Conservation (phyloP, 2,888 invertebrate species). For the Apodemia hepburni region DNA sequence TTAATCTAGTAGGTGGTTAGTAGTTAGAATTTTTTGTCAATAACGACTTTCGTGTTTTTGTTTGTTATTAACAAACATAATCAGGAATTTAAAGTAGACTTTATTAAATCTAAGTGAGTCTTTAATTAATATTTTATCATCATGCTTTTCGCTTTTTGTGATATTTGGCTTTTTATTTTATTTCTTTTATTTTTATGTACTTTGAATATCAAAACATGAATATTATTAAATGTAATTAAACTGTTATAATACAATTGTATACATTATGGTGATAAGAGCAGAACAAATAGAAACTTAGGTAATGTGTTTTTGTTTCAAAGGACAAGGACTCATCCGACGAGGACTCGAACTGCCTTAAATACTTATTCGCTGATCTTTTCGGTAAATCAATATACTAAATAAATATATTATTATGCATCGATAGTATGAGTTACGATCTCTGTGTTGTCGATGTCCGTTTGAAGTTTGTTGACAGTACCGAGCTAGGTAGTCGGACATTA, state of each 20-base stretch:
- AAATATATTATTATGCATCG: slow-evolving; percentile 42
- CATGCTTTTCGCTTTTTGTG: slow-evolving; percentile 72
- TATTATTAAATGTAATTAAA: slow-evolving; percentile 18
- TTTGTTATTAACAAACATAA: slow-evolving; percentile 20
- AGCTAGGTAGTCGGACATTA: slow-evolving; percentile 45
- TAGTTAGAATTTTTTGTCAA: slow-evolving; percentile 47
- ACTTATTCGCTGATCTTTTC: slow-evolving; percentile 84
- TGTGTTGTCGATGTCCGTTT: slow-evolving; percentile 66
- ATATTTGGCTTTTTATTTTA: slow-evolving; percentile 73
- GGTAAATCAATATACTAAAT: slow-evolving; percentile 68
- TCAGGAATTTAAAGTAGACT: slow-evolving; percentile 22
- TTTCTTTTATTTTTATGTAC: slow-evolving; percentile 44
- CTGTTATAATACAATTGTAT: slow-evolving; percentile 2
- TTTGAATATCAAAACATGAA: slow-evolving; percentile 17
- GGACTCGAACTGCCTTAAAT: slow-evolving; percentile 85
- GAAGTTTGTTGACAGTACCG: slow-evolving; percentile 47
- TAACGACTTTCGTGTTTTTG: slow-evolving; percentile 1
- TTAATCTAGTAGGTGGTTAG: slow-evolving; percentile 60
- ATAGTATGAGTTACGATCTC: slow-evolving; percentile 57
- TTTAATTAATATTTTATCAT: slow-evolving; percentile 22
- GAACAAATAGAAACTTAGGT: slow-evolving; percentile 32
- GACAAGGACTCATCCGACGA: slow-evolving; percentile 72
- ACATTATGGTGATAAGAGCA: slow-evolving; percentile 19
- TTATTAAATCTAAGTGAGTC: slow-evolving; percentile 25
- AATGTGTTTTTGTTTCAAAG: slow-evolving; percentile 63